Conservation (phyloP, 2,888 invertebrate species). For the Pristionchus japonicus region DNA sequence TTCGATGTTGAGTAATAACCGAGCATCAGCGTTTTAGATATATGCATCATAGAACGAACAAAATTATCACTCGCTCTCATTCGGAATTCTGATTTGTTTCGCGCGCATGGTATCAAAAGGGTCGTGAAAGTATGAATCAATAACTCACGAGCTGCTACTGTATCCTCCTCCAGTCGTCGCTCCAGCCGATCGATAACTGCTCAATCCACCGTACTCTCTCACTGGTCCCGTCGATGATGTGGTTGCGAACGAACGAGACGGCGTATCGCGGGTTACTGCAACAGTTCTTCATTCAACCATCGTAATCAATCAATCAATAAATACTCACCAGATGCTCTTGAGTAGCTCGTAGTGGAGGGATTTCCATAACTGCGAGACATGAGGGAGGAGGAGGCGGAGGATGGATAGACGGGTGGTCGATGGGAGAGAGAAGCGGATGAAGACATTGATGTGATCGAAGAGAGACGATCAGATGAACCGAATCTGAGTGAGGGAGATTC, state of each 20-base stretch:
- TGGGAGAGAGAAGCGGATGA: conserved; percentile 33
- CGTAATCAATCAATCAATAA: neutral
- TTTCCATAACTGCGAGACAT: conserved; percentile 32
- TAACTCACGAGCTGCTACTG: conserved; percentile 27
- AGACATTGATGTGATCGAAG: conserved; percentile 16
- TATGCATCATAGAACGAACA: too few relatives aligned
- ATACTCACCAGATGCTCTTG: conserved; percentile 13
- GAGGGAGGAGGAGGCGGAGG: conserved; percentile 13
- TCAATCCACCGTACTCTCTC: conserved; percentile 26
- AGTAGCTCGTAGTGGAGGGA: conserved; percentile 34
- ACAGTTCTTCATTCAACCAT: neutral
- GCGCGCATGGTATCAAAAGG: too few relatives aligned
- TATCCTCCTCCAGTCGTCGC: neutral
- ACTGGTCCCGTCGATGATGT: neutral
- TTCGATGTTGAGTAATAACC: too few relatives aligned
- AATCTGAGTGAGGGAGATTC: neutral
- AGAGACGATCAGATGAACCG: conserved; percentile 40
- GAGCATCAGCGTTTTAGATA: too few relatives aligned
- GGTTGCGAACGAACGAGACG: neutral
- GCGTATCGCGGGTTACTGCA: conserved; percentile 38
- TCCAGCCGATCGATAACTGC: conserved; percentile 20
- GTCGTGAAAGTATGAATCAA: too few relatives aligned
- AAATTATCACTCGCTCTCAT: too few relatives aligned
- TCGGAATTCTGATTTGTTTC: too few relatives aligned
- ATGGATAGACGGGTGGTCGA: conserved; percentile 36